Evolutionary conservation across 2,888 invertebrate genomes (phyloP).

Genomic region (Ectobius pallidus): DNA sequence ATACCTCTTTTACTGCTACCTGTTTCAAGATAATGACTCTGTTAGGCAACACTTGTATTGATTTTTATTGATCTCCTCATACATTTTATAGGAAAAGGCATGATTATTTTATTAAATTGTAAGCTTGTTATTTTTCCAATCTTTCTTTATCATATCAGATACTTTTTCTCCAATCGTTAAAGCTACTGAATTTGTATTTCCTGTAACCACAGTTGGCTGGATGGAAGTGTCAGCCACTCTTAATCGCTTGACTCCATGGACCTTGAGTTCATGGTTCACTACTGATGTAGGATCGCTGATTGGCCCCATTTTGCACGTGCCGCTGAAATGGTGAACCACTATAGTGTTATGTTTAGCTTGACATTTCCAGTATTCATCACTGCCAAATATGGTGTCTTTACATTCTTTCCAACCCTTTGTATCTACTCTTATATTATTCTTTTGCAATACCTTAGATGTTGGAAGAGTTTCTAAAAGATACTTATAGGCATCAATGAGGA

Average conservation of each 20-base stretch:
- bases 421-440: not conserved
- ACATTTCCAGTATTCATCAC: not conserved
- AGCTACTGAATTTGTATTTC: constrained; percentile 77
- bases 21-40: too few species aligned
- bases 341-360: not conserved
- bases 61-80: too few species aligned
- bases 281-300: constrained; percentile 54
- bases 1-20: too few species aligned
- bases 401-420: not conserved
- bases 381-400: not conserved
- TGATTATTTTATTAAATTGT: too few species aligned
- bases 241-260: constrained; percentile 69
- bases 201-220: constrained; percentile 77
- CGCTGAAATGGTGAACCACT: not conserved
- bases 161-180: constrained; percentile 85
- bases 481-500: not conserved
- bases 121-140: too few species aligned
- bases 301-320: not conserved
- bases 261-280: constrained; percentile 65
- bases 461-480: not conserved
- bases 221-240: constrained; percentile 80
- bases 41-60: too few species aligned
- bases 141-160: constrained; percentile 69
- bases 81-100: too few species aligned
- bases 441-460: not conserved